Evolutionary conservation across 2,888 invertebrate species (phyloP).

Genomic region (Lymantria dispar): DNA sequence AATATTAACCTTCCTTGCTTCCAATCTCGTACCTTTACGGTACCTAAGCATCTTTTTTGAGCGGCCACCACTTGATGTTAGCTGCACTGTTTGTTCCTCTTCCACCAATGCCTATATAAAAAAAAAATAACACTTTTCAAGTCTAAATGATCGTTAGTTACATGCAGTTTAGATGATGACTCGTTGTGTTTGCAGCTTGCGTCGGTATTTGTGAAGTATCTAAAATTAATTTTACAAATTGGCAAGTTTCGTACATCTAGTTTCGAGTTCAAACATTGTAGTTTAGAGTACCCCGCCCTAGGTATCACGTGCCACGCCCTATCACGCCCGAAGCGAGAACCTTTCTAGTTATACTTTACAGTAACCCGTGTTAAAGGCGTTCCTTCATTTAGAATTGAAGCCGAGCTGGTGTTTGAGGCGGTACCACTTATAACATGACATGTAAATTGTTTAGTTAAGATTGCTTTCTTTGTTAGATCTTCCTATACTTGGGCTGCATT

Average conservation of each 20-base stretch:
- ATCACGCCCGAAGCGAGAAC: conserved; percentile 55
- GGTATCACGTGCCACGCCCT: conserved; percentile 57
- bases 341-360: not conserved
- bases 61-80: no score
- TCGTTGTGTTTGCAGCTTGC: conserved; percentile 34
- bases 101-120: no score
- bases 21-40: no score
- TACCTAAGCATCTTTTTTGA: no score
- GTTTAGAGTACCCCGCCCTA: conserved; percentile 51
- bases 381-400: conserved; percentile 3
- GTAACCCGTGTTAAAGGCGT: conserved; percentile 12
- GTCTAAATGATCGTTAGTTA: no score
- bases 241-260: conserved; percentile 49
- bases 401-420: conserved; percentile 19
- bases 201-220: conserved; percentile 38
- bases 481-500: conserved; percentile 20
- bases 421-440: conserved; percentile 37
- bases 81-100: no score
- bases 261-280: conserved; percentile 47
- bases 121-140: no score
- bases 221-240: conserved; percentile 66
- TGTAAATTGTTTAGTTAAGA: conserved; percentile 64
- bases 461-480: conserved; percentile 40
- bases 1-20: no score
- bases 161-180: no score